Conservation (phyloP, 2,113 vertebrate species). For the Xenopus tropicalis region DNA sequence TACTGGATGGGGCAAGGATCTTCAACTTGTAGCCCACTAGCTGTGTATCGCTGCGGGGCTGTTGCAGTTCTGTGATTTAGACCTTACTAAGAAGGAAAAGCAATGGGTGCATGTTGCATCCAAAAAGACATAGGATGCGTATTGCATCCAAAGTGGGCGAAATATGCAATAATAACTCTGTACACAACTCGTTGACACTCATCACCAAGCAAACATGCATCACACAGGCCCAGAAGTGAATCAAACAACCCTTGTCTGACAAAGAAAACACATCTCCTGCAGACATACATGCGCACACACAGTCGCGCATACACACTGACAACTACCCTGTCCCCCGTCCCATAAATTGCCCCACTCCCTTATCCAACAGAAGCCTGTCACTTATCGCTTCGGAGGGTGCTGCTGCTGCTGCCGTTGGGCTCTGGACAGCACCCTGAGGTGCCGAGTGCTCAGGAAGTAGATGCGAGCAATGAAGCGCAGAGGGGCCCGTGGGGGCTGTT, state of each 20-base stretch:
- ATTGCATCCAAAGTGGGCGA: no score
- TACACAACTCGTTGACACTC: not conserved
- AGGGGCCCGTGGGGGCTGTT: conserved; percentile 40
- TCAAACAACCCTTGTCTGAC: conserved; percentile 12
- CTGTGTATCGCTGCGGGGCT: not conserved
- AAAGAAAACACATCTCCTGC: conserved; percentile 26
- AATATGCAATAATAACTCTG: no score
- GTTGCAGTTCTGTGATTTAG: not conserved
- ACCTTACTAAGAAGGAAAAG: conserved; percentile 3
- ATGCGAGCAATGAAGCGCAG: conserved; percentile 43
- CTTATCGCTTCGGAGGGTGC: conserved; percentile 45
- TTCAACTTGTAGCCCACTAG: not conserved
- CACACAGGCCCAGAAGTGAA: conserved; percentile 2
- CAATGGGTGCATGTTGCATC: conserved; percentile 21
- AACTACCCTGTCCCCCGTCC: conserved; percentile 46
- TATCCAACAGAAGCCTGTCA: conserved; percentile 34
- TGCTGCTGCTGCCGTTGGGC: conserved; percentile 44
- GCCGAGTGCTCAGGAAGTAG: conserved; percentile 45
- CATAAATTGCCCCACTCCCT: conserved; percentile 44
- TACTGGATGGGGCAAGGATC: not conserved
- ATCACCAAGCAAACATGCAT: not conserved
- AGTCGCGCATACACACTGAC: conserved; percentile 37
- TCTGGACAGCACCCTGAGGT: conserved; percentile 45
- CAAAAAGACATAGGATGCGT: not conserved
- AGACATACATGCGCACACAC: conserved; percentile 22